Base-by-base conservation (phyloP, 2,797 vertebrate species). In the Champsocephalus esox region DNA sequence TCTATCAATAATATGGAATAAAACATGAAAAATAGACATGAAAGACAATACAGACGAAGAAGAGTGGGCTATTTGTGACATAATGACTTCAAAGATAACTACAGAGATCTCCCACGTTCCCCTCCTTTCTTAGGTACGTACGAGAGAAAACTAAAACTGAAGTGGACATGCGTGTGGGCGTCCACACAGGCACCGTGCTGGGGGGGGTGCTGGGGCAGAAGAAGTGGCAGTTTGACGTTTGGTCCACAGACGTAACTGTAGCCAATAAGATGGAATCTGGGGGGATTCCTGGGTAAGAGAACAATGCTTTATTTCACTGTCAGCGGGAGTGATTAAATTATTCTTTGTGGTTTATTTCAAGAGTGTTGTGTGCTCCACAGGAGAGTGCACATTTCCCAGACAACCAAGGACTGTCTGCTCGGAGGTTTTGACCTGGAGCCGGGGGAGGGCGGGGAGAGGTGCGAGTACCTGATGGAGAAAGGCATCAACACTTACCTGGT, bases 181-280 rank as follows among this genome's bases (percentile, higher is more conserved):
- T 98, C 51, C 98, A 99, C 93, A 96, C 96, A 0, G 98, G 98
- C 54, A 97, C 97, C 0, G 98, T 99, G 71, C 94, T 99, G 57
- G 97, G 98, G 0, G 98, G 98, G 0, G 98, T 99, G 10, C 94
- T 99, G 12, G 98, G 98, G 12, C 98, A 99, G 94, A 98, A 97
- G 84, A 96, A 97, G 55, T 99, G 98, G 98, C 98, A 99, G 90
- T 99, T 98, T 12, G 98, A 99, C 0, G 98, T 99, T 34, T 99
- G 97, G 97, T 99, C 98, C 51, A 99, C 98, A 0, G 98, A 99
- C 0, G 98, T 99, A 84, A 99, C 97, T 0, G 96, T 99, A 48
- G 98, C 98, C 83, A 99, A 99, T 91, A 99, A 99, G 92, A 98
- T 99, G 98, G 98, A 99, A 79, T 97, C 97, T 0, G 97, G 97